Conservation (phyloP, 1,140 invertebrate species). For the Halesus radiatus region DNA sequence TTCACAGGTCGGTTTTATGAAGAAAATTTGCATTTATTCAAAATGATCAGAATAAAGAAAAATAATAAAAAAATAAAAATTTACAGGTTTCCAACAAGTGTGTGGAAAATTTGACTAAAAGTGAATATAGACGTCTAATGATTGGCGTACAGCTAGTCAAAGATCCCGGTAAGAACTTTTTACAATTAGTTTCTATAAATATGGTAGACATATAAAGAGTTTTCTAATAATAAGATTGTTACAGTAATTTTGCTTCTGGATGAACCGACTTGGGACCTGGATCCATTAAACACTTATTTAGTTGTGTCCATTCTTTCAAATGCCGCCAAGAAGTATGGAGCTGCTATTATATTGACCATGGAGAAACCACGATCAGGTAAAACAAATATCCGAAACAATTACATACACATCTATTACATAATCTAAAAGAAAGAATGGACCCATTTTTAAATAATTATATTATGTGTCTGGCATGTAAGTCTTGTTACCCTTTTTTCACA, state of each 20-base stretch:
- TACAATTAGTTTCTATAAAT: too few relatives aligned
- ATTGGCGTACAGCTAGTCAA: slow-evolving; percentile 90
- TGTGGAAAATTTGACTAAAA: slow-evolving; percentile 83
- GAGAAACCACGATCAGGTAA: slow-evolving; percentile 88
- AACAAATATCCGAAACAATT: background rate
- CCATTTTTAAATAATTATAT: too few relatives aligned
- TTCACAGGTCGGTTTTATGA: slow-evolving; percentile 72
- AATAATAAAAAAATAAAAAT: too few relatives aligned
- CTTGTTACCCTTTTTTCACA: too few relatives aligned
- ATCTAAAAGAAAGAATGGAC: too few relatives aligned
- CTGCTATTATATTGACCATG: slow-evolving; percentile 90
- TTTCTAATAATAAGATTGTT: slow-evolving; percentile 57
- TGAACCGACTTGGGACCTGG: slow-evolving; percentile 91
- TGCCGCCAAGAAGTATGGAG: slow-evolving; percentile 90
- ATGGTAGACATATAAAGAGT: too few relatives aligned
- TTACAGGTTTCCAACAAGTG: slow-evolving; percentile 81
- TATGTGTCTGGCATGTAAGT: too few relatives aligned
- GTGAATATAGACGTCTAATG: slow-evolving; percentile 87
- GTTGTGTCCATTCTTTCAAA: slow-evolving; percentile 93
- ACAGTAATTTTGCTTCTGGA: slow-evolving; percentile 87
- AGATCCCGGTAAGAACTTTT: slow-evolving; percentile 78
- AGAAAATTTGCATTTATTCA: too few relatives aligned
- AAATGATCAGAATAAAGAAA: too few relatives aligned
- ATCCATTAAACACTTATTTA: slow-evolving; percentile 92
- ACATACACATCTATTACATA: background rate